Conservation (phyloP, 2,113 vertebrate species). For the Ornithorhynchus anatinus region DNA sequence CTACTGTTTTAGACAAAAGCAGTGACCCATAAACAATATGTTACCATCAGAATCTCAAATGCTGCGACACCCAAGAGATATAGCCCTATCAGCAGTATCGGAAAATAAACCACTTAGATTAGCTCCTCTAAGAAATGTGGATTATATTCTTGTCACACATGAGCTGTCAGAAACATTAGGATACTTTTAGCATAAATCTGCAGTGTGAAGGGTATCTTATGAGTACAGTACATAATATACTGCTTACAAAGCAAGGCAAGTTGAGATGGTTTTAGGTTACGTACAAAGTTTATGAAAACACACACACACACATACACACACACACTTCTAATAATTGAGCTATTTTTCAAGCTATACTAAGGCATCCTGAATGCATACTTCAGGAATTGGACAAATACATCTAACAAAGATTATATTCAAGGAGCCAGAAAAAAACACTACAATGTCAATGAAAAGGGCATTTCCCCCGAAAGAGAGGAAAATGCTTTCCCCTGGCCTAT, state of each 20-base stretch:
- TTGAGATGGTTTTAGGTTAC: conserved; percentile 11
- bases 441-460: background rate
- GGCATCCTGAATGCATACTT: background rate
- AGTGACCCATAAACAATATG: conserved; percentile 92
- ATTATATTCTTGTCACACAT: conserved; percentile 86
- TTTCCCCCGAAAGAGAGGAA: background rate
- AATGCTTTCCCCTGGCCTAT: no score
- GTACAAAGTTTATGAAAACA: background rate
- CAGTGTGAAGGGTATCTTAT: conserved; percentile 72
- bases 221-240: conserved; percentile 64
- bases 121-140: conserved; percentile 86
- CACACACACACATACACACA: background rate
- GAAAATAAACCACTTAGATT: conserved; percentile 79
- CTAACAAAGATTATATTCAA: background rate
- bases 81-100: conserved; percentile 75
- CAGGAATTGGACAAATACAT: background rate
- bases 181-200: conserved; percentile 92
- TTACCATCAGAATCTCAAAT: conserved; percentile 83
- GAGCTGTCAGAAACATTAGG: conserved; percentile 87
- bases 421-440: background rate
- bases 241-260: conserved; percentile 53
- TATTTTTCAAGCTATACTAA: background rate
- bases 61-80: conserved; percentile 79
- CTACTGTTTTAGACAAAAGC: conserved; percentile 83
- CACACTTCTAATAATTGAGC: background rate